Conservation (phyloP, 2,888 invertebrate genomes). For the Acanthosepion esculentum region DNA sequence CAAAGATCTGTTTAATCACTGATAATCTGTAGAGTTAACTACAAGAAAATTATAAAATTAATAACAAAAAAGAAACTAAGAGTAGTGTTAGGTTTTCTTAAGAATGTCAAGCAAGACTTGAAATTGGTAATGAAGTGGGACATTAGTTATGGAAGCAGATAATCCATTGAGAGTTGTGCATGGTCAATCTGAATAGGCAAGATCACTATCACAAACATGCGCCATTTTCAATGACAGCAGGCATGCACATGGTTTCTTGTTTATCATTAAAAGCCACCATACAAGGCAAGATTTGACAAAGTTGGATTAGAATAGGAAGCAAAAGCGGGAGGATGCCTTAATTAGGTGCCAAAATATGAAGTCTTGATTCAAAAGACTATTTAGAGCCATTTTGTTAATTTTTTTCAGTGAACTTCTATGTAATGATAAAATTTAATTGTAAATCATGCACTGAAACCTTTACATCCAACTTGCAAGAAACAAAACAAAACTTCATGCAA, state of each 20-base stretch:
- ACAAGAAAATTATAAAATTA: not conserved
- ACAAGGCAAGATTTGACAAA: constrained; percentile 40
- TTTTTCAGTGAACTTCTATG: not conserved
- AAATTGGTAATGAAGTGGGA: not conserved
- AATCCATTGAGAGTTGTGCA: constrained; percentile 35
- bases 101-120: not conserved
- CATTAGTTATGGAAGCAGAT: not conserved
- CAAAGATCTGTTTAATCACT: too few species aligned
- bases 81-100: not conserved
- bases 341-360: constrained; percentile 33
- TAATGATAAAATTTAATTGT: not conserved
- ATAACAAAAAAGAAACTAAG: not conserved
- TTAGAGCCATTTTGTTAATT: not conserved
- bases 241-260: constrained; percentile 45
- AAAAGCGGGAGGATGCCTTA: constrained; percentile 39
- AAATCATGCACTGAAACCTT: constrained; percentile 45
- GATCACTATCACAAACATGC: constrained; percentile 42
- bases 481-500: constrained; percentile 40
- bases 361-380: not conserved
- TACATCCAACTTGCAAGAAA: constrained; percentile 40
- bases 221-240: constrained; percentile 40
- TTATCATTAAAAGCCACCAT: constrained; percentile 42
- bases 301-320: constrained; percentile 44
- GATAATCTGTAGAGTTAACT: too few species aligned
- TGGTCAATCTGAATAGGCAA: constrained; percentile 43